Evolutionary conservation across 1,140 invertebrate species (phyloP), one percentile per base, ranked within the genome.

Genomic region (Neodiprion virginianus): DNA sequence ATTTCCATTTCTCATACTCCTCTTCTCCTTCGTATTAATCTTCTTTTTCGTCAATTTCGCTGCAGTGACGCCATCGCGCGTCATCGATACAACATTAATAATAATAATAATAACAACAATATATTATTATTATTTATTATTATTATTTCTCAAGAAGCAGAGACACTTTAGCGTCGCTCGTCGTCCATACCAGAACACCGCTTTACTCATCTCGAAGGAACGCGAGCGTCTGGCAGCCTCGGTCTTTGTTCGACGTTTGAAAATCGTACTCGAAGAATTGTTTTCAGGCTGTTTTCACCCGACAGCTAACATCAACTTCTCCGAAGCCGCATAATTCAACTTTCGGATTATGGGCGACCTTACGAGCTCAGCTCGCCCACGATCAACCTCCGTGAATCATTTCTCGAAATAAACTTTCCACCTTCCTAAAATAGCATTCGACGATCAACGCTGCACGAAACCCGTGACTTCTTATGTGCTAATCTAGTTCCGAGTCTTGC

Each of bases 191-290:
- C 28, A 40, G 28, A 40, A 40, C 28, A 40, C 28, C 28, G 28
- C 28, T 17, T 61, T 61, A 61, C 53, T 61, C 53, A 61, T 61
- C 11, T 17, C 53, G 53, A 61, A 61, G n/a, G 53, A 61, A 61
- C 53, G 53, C 53, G 53, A 14, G 11, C 53, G 53, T 61, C 53
- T 61, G 8, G 53, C 53, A 61, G 53, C 53, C 28, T 40, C 53
- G 53, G 53, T 14, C 53, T 61, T 61, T 61, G 53, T 61, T 61
- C 53, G 53, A 61, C 11, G 53, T 61, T 61, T 61, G 53, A 61
- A 61, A 40, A 61, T 17, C 11, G n/a, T 61, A 61, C 8, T 61
- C 8, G 53, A 61, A 17, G 53, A 61, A 61, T 17, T 61, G 53
- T 61, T 9, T 40, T 40, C 2, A 40, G 28, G 28, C 28, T 40